Conservation (phyloP, 2,888 invertebrate genomes). For the Troides helena region DNA sequence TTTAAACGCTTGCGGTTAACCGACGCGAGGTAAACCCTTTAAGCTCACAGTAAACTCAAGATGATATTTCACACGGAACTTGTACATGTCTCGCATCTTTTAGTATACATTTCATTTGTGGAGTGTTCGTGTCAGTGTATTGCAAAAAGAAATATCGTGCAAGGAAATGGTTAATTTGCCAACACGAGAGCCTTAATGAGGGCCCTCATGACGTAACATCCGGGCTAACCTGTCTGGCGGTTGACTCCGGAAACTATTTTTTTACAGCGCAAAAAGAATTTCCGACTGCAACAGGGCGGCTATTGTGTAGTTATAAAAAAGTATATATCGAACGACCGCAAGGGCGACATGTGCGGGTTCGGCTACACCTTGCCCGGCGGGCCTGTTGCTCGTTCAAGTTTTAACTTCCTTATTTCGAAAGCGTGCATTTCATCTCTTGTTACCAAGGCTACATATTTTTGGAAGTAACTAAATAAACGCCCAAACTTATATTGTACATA, state of each 20-base stretch:
- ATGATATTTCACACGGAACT: too few relatives aligned
- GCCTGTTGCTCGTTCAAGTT: background rate
- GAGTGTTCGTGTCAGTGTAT: background rate
- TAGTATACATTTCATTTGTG: background rate
- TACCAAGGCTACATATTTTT: too few relatives aligned
- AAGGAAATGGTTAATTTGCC: conserved; percentile 21
- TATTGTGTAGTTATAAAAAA: conserved; percentile 12
- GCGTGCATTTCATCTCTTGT: too few relatives aligned
- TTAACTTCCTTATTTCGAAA: conserved; percentile 7
- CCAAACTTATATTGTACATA: too few relatives aligned
- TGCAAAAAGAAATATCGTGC: conserved; percentile 4
- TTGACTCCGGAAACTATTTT: conserved; percentile 26
- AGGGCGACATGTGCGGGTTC: conserved; percentile 1
- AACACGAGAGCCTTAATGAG: conserved; percentile 20
- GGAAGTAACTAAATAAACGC: too few relatives aligned
- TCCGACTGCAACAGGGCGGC: conserved; percentile 15
- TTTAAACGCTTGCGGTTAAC: too few relatives aligned
- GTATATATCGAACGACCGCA: conserved; percentile 7
- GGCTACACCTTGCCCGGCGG: conserved; percentile 1
- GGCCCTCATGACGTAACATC: conserved; percentile 23
- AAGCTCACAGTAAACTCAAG: too few relatives aligned
- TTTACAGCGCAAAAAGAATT: conserved; percentile 21
- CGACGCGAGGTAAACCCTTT: too few relatives aligned
- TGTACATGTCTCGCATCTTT: background rate
- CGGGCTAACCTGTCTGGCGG: conserved; percentile 16